Evolutionary conservation across 2,888 invertebrate genomes (phyloP), one percentile per base, ranked within the genome.

Genomic region (Agonopterix heracliana): DNA sequence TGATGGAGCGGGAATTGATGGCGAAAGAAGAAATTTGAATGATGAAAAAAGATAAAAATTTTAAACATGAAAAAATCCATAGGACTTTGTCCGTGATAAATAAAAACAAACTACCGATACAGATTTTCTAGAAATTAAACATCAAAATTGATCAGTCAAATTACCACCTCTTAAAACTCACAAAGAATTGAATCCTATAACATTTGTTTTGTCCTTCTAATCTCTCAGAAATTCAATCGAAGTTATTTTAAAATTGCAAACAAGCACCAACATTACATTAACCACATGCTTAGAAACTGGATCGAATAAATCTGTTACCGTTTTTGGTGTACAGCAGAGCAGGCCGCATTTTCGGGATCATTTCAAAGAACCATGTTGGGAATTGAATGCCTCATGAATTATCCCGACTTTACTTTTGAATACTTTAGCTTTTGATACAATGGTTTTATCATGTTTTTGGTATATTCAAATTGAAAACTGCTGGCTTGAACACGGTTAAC

Each of bases 381-480:
- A 61, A 74, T 71, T 78, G 78, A 87, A 87, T 86, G 76, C 71
- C 78, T 84, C 84, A 86, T 87, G 86, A 83, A 86, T 54, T 85
- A 86, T 83, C 81, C 74, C 75, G 65, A 59, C 70, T 70, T 71
- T 64, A 66, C 66, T 68, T 68, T 67, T 63, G 59, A 56, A 60
- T 57, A 60, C 55, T 42, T 36, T 9, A 45, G 41, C 38, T 47
- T 45, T 38, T 38, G 38, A 38, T 38, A 38, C 38, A 38, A 7
- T n/a, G 40, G 26, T 26, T 40, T 38, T 40, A 40, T 40, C n/a
- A 10, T 40, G n/a, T 5, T 40, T n/a, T 9, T 11, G 40, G n/a
- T 40, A 40, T 40, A n/a, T n/a, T 40, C 4, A 40, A 40, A n/a
- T 38, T 9, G n/a, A n/a, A n/a, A 11, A 10, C 11, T 9, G 40